These are phyloP conservation scores for Melanotaenia duboulayi DNA, from an alignment of 2,113 vertebrate genomes.

Conservation along the genomic window DNA sequence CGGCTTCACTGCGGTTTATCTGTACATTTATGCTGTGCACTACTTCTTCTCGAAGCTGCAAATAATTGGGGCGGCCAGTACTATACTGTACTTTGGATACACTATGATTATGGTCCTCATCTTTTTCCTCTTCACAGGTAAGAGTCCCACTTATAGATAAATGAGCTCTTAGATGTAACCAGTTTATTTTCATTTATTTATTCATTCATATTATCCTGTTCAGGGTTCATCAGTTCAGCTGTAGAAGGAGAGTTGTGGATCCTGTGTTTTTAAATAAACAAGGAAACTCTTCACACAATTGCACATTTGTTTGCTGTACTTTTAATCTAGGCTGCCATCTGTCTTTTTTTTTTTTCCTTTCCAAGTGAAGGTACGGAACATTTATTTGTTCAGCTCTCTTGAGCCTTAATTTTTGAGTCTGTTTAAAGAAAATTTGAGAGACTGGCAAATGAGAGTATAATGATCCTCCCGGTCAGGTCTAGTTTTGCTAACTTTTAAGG, in stretches of 20 bases:
- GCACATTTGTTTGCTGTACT: constrained; percentile 14
- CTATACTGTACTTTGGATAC: constrained; percentile 86
- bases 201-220: background rate
- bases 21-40: constrained; percentile 90
- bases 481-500: constrained; percentile 38
- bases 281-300: background rate
- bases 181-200: background rate
- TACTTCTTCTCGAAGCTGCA: constrained; percentile 88
- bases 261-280: constrained; percentile 32
- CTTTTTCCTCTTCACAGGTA: constrained; percentile 88
- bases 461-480: constrained; percentile 27
- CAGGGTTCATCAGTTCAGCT: background rate
- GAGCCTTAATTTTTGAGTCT: constrained; percentile 12
- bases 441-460: background rate
- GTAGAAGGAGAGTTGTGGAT: constrained; percentile 15
- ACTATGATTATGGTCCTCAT: constrained; percentile 87
- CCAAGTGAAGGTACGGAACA: background rate
- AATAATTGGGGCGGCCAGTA: constrained; percentile 84
- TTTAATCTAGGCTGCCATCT: background rate
- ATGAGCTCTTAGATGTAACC: background rate
- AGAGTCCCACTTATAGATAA: constrained; percentile 26
- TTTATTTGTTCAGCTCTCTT: background rate
- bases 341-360: background rate
- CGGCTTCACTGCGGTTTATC: constrained; percentile 96
- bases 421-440: constrained; percentile 7